These are phyloP conservation scores for Sweltsa coloradensis DNA, from an alignment of 1,140 invertebrate species.

Conservation along the genomic window DNA sequence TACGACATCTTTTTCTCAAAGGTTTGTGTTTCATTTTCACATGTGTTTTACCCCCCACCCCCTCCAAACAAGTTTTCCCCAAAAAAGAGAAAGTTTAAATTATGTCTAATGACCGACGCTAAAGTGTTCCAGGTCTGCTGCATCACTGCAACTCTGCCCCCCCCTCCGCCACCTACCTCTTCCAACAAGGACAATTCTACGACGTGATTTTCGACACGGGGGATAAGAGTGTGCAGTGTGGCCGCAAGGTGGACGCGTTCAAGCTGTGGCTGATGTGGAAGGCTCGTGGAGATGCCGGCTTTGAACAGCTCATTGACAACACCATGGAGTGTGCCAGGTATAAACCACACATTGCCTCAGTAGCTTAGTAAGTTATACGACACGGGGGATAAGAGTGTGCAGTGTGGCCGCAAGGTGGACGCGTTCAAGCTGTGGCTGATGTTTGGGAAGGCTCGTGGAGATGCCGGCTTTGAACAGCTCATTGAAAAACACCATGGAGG, in stretches of 20 bases:
- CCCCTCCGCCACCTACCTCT: constrained; percentile 67
- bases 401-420: constrained; percentile 88
- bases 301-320: constrained; percentile 45
- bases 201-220: constrained; percentile 81
- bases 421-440: constrained; percentile 89
- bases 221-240: constrained; percentile 89
- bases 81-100: too few species aligned
- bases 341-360: too few species aligned
- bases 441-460: constrained; percentile 72
- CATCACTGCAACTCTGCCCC: constrained; percentile 61
- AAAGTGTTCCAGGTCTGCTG: constrained; percentile 41
- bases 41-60: too few species aligned
- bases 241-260: constrained; percentile 82
- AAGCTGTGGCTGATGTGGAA: constrained; percentile 93
- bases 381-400: constrained; percentile 85
- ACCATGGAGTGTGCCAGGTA: constrained; percentile 44
- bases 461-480: constrained; percentile 37
- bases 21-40: too few species aligned
- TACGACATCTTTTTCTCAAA: too few species aligned
- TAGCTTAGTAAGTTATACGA: too few species aligned
- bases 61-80: too few species aligned
- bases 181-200: constrained; percentile 90
- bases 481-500: constrained; percentile 53
- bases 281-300: constrained; percentile 48
- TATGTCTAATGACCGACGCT: too few species aligned